Evolutionary conservation across 2,888 invertebrate species (phyloP), one percentile per base, ranked within the genome.

Genomic region (Lasiommata megera): DNA sequence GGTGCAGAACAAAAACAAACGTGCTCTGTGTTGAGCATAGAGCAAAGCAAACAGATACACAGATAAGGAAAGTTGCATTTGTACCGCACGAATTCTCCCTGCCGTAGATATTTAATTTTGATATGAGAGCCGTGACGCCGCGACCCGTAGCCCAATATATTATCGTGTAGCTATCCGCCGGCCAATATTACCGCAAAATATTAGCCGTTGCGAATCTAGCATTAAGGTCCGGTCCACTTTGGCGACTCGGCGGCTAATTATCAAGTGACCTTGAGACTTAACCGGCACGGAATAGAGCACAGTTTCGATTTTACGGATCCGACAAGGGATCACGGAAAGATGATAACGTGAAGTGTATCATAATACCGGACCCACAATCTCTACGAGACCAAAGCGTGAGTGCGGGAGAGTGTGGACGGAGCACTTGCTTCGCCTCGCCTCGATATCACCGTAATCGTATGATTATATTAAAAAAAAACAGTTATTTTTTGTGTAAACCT

Each of bases 111-210:
- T 88, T 88, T 88, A 88, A 88, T 89, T 87, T 88, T 87, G 88
- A 89, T 89, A 89, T 79, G 80, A 77, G 77, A 83, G 76, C 82
- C 83, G 77, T 84, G 86, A 84, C 80, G 65, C 67, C 61, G 70
- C 73, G 58, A 60, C 61, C 59, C 77, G 74, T 71, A 70, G 68
- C 71, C 79, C 76, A 82, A 88, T 89, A 88, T 87, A 87, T 88
- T 84, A 85, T 84, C 83, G 80, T 61, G 72, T 63, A 23, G 23
- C 23, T 23, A 80, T 81, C 83, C 81, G 80, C 76, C 79, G 73
- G 82, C 85, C 85, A 87, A 88, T 89, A 89, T 86, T 74, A 79
- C 81, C 85, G 81, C 80, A 75, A 84, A 84, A 86, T 88, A 88
- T 88, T 87, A 81, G 79, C 86, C 87, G 80, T 84, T 74, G 77